These are phyloP conservation scores for Tigriopus californicus DNA, from an alignment of 2,888 invertebrate species.

Conservation along the genomic window DNA sequence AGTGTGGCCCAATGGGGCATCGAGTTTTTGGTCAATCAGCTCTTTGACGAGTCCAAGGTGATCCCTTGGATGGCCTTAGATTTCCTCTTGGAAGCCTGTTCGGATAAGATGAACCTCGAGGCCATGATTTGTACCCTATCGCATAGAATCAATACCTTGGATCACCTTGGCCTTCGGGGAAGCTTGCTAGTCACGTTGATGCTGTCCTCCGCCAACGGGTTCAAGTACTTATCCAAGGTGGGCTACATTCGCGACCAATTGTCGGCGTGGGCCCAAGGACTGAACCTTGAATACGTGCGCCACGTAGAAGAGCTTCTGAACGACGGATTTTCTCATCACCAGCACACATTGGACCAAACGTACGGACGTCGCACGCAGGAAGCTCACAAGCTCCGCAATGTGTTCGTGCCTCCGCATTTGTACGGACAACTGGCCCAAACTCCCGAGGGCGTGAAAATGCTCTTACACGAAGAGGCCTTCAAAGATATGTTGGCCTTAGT, in stretches of 20 bases:
- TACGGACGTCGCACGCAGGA: slow-evolving; percentile 46
- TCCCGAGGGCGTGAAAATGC: slow-evolving; percentile 35
- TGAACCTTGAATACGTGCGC: slow-evolving; percentile 64
- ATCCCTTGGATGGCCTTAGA: slow-evolving; percentile 61
- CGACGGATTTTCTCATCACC: slow-evolving; percentile 64
- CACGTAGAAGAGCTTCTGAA: slow-evolving; percentile 74
- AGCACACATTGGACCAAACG: slow-evolving; percentile 53
- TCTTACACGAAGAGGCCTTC: slow-evolving; percentile 35
- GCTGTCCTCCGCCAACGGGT: slow-evolving; percentile 50
- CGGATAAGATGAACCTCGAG: slow-evolving; percentile 57
- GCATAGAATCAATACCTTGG: slow-evolving; percentile 25
- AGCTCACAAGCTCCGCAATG: slow-evolving; percentile 24
- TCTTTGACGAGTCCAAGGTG: slow-evolving; percentile 59
- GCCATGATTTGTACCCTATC: slow-evolving; percentile 37
- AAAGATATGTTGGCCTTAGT: slow-evolving; percentile 25
- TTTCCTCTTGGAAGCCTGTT: slow-evolving; percentile 79
- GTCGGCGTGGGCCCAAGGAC: slow-evolving; percentile 53
- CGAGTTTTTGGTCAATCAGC: slow-evolving; percentile 49
- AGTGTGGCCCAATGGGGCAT: slow-evolving; percentile 60
- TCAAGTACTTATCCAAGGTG: slow-evolving; percentile 40
- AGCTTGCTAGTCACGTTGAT: slow-evolving; percentile 53
- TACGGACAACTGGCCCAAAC: slow-evolving; percentile 56
- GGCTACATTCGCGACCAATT: slow-evolving; percentile 50
- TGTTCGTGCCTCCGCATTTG: slow-evolving; percentile 50
- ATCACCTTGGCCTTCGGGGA: slow-evolving; percentile 54